Evolutionary conservation across 2,888 invertebrate genomes (phyloP).

Genomic region (Drosophila hamatofila): DNA sequence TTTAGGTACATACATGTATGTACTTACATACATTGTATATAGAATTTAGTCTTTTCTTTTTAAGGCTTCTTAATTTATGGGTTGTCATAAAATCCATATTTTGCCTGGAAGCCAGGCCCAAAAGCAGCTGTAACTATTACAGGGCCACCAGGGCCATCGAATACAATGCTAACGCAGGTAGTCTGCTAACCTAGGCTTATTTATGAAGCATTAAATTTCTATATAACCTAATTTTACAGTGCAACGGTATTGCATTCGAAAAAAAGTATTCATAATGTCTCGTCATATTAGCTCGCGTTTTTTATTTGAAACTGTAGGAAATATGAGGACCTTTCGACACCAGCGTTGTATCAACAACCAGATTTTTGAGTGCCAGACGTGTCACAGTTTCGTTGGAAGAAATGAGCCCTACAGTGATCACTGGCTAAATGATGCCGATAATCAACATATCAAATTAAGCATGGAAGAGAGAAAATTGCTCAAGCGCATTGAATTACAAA

Average conservation of each 20-base stretch:
- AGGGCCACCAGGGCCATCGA: neutral
- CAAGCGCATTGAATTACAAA: constrained; percentile 51
- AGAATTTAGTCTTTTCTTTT: no score
- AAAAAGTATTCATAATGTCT: constrained; percentile 29
- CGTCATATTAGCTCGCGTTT: constrained; percentile 37
- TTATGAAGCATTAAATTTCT: neutral
- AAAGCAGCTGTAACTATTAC: neutral
- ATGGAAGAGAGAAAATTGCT: constrained; percentile 45
- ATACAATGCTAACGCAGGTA: constrained; percentile 1
- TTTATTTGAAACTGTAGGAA: constrained; percentile 39
- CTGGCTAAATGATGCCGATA: constrained; percentile 38
- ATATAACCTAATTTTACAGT: constrained; percentile 11
- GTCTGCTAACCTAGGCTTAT: no score
- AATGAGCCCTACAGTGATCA: constrained; percentile 57
- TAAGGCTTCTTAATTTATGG: no score
- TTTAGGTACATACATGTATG: no score
- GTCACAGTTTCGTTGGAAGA: constrained; percentile 38
- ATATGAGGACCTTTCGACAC: constrained; percentile 44
- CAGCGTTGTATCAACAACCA: constrained; percentile 25
- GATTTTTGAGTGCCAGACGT: constrained; percentile 46
- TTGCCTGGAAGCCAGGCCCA: no score
- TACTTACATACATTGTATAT: no score
- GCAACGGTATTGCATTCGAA: constrained; percentile 11
- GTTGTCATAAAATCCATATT: no score
- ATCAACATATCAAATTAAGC: constrained; percentile 33